Percentiles rank a stretch among this genome's conserved stretches.
phyloP scores from a whole-genome alignment of 2,113 vertebrate species.

The Deroptyus accipitrinus region DNA sequence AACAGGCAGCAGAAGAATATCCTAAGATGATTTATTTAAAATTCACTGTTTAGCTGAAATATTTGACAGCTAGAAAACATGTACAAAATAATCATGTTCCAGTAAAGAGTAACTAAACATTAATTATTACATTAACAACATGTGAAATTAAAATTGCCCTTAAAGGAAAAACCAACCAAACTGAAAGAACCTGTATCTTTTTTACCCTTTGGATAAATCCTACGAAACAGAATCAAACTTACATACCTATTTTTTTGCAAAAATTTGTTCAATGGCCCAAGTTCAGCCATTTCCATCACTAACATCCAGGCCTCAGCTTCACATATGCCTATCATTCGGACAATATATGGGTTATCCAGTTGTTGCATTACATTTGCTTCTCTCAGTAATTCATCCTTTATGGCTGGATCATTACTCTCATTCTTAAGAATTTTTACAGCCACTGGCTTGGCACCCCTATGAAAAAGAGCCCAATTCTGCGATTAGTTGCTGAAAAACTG shows the following conservation, averaged over 20 bases:
- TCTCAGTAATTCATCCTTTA: slow-evolving; percentile 88
- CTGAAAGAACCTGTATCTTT: neutral
- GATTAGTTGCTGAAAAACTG: neutral
- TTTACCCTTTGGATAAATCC: neutral
- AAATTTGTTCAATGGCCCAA: slow-evolving; percentile 93
- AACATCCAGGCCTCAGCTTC: slow-evolving; percentile 95
- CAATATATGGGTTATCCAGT: slow-evolving; percentile 96
- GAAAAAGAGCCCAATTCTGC: neutral
- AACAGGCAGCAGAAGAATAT: neutral
- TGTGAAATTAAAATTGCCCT: neutral
- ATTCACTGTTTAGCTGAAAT: neutral
- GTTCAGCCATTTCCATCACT: slow-evolving; percentile 97
- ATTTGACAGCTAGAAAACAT: neutral
- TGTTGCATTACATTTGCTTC: slow-evolving; percentile 97
- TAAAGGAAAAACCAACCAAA: neutral
- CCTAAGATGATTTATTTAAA: neutral
- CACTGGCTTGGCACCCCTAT: slow-evolving; percentile 86
- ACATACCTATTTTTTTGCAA: slow-evolving; percentile 89
- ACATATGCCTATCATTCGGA: slow-evolving; percentile 97
- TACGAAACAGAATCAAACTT: neutral
- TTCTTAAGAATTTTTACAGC: slow-evolving; percentile 97
- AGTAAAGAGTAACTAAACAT: neutral
- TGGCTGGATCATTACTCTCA: slow-evolving; percentile 79
- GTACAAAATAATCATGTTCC: neutral
- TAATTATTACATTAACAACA: neutral